These are phyloP conservation scores for Spodoptera littoralis DNA, from an alignment of 2,888 invertebrate species.

Conservation along the genomic window DNA sequence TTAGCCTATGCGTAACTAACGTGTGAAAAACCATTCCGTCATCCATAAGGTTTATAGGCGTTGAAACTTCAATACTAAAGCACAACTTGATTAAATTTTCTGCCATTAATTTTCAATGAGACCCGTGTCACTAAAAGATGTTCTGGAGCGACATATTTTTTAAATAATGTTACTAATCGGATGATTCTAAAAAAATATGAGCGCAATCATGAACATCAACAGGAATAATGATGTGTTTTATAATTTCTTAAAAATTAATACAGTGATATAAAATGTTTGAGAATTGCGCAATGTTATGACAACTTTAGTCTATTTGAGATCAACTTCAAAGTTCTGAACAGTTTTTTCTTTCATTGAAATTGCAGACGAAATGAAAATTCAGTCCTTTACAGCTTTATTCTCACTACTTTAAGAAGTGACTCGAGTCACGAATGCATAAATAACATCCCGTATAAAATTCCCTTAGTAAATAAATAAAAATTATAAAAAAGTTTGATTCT, in stretches of 20 bases:
- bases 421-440: slow-evolving; percentile 9
- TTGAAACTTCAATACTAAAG: neutral
- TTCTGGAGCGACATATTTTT: too few species aligned
- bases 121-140: too few species aligned
- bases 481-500: neutral
- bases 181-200: too few species aligned
- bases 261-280: slow-evolving; percentile 1
- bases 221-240: neutral
- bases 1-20: neutral
- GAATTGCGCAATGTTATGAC: slow-evolving; percentile 42
- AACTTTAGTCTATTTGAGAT: slow-evolving; percentile 18
- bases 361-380: neutral
- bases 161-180: too few species aligned
- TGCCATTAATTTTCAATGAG: too few species aligned
- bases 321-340: neutral
- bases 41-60: neutral
- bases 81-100: neutral
- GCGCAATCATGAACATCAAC: too few species aligned
- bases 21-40: neutral
- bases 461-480: neutral
- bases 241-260: slow-evolving; percentile 7
- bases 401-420: neutral
- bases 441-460: neutral
- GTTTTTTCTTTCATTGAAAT: slow-evolving; percentile 4
- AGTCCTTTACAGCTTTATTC: neutral